Percentiles rank a stretch among this genome's conserved stretches.
Conservation (phyloP, 2,888 invertebrate species). For the Nephrotoma guestfalica region DNA sequence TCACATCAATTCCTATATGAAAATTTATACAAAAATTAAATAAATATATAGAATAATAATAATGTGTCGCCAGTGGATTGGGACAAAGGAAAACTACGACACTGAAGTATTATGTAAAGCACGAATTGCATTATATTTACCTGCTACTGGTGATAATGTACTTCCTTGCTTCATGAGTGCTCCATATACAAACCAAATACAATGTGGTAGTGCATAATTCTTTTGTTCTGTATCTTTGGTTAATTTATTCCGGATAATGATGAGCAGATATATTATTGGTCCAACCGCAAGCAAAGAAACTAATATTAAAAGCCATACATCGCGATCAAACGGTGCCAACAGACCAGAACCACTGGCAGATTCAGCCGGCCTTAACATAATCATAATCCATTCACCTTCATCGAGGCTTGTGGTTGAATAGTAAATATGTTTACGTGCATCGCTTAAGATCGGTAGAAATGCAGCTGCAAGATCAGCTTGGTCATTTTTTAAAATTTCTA, state of each 20-base stretch:
- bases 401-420: constrained; percentile 50
- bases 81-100: background rate
- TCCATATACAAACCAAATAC: constrained; percentile 79
- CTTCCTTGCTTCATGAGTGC: constrained; percentile 80
- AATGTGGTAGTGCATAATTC: constrained; percentile 48
- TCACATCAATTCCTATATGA: background rate
- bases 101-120: background rate
- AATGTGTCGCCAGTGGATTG: background rate
- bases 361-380: constrained; percentile 64
- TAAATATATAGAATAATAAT: background rate
- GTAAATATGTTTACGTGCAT: constrained; percentile 37
- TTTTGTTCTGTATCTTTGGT: constrained; percentile 42
- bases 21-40: background rate
- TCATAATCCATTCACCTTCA: constrained; percentile 62
- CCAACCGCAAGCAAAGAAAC: constrained; percentile 58
- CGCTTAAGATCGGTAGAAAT: constrained; percentile 53
- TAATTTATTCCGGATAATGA: constrained; percentile 45
- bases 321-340: constrained; percentile 61
- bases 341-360: constrained; percentile 73
- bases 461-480: constrained; percentile 64
- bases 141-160: constrained; percentile 61
- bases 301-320: constrained; percentile 60
- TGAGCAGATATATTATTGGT: constrained; percentile 59
- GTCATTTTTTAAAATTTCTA: constrained; percentile 43
- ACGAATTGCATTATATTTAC: constrained; percentile 33